Evolutionary conservation across 2,113 vertebrate species (phyloP), one percentile per base, ranked within the genome.

Genomic region (Baryphthengus martii): DNA sequence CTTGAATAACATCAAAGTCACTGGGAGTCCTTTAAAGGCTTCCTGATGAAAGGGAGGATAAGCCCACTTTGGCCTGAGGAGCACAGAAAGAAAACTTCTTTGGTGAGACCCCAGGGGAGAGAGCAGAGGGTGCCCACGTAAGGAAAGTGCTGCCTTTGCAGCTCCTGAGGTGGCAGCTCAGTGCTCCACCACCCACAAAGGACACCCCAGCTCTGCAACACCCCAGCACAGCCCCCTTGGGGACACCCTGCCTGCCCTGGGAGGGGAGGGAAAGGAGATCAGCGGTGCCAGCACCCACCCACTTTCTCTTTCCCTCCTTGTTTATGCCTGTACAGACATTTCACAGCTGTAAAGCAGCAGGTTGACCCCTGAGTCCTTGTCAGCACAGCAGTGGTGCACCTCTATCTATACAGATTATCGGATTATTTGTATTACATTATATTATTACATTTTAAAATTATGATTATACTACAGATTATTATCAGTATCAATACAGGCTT

Each of bases 161-260:
- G 28, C 15, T 72, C 23, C 62, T 20, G 5, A 39, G 16, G 19
- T 6, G 6, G 20, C 47, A n/a, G 17, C 25, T 68, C n/a, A 40
- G 17, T 6, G 10, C 25, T 56, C 35, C 35, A 20, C 1, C 0
- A 39, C 4, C 23, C 44, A 39, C 2, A 4, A 73, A 53, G 23
- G 21, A 49, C 35, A 65, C 8, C 12, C 28, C 17, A 47, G 23
- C 26, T 28, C 29, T 5, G 1, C n/a, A 47, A 10, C 13, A 17
- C 28, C 23, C 49, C 40, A 39, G 4, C 4, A 13, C 10, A 39
- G 29, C 40, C 5, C 8, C 35, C 39, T 21, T 1, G 3, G 25
- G 17, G 18, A 35, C 26, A 56, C 7, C 12, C 50, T 44, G 11
- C 25, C 31, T 7, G 3, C 17, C 4, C 13, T 2, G 2, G 37